Evolutionary conservation across 1,140 invertebrate genomes (phyloP).

Genomic region (Papilio aristodemus): DNA sequence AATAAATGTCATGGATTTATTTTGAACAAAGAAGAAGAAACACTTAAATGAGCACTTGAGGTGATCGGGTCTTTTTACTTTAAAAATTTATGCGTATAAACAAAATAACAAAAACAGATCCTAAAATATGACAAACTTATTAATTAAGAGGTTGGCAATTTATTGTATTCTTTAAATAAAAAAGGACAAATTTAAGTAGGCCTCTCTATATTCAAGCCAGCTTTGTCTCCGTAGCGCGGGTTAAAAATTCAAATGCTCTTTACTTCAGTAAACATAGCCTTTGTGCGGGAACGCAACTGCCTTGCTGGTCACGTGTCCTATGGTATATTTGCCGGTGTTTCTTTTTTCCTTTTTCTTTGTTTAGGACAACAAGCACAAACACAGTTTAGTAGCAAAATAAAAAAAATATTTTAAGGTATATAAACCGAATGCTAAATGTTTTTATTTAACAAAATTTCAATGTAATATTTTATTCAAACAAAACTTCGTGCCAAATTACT

Average conservation of each 20-base stretch:
- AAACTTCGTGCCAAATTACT: too few species aligned
- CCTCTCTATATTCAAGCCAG: conserved; percentile 24
- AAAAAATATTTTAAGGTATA: too few species aligned
- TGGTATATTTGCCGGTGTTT: conserved; percentile 2
- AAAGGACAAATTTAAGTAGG: conserved; percentile 16
- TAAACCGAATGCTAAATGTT: too few species aligned
- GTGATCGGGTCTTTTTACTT: too few species aligned
- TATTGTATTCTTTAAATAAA: conserved; percentile 2
- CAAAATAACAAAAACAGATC: neutral
- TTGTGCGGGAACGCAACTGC: conserved; percentile 21
- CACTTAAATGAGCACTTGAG: too few species aligned
- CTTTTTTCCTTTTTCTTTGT: neutral
- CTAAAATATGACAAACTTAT: neutral
- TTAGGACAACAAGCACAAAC: conserved; percentile 5
- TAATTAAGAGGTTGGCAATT: neutral
- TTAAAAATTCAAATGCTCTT: conserved; percentile 32
- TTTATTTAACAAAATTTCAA: too few species aligned
- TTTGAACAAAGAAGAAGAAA: too few species aligned
- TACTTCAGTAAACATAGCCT: conserved; percentile 29
- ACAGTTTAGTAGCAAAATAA: neutral
- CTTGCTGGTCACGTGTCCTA: conserved; percentile 19
- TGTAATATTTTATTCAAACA: too few species aligned
- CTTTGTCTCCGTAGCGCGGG: conserved; percentile 16
- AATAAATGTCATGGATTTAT: neutral
- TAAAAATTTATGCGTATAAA: neutral